Base-by-base conservation (phyloP, 2,797 vertebrate species). In the Clamator glandarius region DNA sequence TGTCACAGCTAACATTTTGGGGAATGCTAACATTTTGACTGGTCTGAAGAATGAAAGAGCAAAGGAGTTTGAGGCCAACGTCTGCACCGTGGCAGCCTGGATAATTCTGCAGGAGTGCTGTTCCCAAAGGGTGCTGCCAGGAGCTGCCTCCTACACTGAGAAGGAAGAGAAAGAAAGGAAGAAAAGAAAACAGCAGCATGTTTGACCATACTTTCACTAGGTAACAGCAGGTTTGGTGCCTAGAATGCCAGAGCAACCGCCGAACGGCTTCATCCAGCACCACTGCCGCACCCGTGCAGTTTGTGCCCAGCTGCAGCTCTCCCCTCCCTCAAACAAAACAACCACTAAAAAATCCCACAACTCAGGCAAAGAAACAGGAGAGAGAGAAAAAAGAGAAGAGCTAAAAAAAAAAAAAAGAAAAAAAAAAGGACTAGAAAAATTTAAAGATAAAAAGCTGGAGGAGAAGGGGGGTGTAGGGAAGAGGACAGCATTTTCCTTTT, bases 161-260 rank as follows among this genome's bases (percentile, higher is more conserved):
- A 84, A 96, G 96, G 93, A 83, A 83, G 64, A 50, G 44, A 31
- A 74, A 24, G 18, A 44, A 48, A 75, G 5, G 19, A 14, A 16
- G 11, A 0, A 97, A 93, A 69, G 82, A 57, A 51, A 74, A 51
- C 96, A 96, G 96, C 95, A 97, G 96, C 94, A 95, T 91, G 96
- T 96, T 62, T 87, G 96, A 93, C 97, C 94, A 4, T 91, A 96
- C 95, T 97, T 98, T 98, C 95, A 94, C 99, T 98, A 98, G 98
- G 98, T 98, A 98, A 99, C 98, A 97, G 97, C 98, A 98, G 98
- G 97, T 98, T 97, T 87, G 96, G 97, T 97, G 98, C 98, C 98
- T 98, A 98, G 98, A 99, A 99, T 99, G 98, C 87, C 93, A 92
- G 97, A 97, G 97, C 93, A 97, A 84, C 97, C 97, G 93, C 89